These are phyloP conservation scores for Charina bottae DNA, from an alignment of 2,113 vertebrate species.

Conservation along the genomic window DNA sequence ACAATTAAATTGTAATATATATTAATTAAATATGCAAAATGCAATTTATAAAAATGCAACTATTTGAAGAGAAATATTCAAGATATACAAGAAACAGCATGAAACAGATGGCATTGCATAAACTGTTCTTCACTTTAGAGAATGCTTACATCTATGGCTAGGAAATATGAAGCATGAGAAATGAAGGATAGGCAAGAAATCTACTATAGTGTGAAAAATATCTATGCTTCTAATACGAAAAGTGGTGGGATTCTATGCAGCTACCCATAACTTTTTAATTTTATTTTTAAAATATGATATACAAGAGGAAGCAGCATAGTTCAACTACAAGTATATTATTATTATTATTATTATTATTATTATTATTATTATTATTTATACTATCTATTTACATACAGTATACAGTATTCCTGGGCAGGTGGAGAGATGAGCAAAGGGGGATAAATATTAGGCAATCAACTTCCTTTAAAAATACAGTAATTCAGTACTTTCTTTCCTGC, in stretches of 20 bases:
- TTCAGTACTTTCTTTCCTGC: neutral
- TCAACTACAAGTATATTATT: neutral
- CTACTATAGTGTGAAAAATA: neutral
- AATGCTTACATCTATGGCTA: conserved; percentile 9
- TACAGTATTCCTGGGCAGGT: neutral
- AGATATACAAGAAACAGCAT: conserved; percentile 19
- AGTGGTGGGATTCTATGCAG: conserved; percentile 10
- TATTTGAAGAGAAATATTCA: conserved; percentile 56
- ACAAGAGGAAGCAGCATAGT: conserved; percentile 1
- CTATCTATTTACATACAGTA: neutral
- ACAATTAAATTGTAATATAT: neutral
- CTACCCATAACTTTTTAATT: neutral
- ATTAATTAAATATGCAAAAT: conserved; percentile 45
- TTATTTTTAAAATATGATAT: conserved; percentile 12
- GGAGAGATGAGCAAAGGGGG: neutral
- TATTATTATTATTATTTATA: no score
- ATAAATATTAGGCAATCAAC: neutral
- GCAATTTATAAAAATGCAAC: conserved; percentile 53
- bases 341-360: neutral
- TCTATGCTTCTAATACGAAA: conserved; percentile 1
- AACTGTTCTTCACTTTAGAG: conserved; percentile 23
- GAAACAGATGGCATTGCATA: neutral
- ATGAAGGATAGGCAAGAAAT: conserved; percentile 18
- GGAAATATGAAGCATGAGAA: neutral
- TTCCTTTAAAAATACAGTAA: neutral